Evolutionary conservation across 2,888 invertebrate genomes (phyloP), one percentile per base, ranked within the genome.

Genomic region (Hydroisotoma schaefferi): DNA sequence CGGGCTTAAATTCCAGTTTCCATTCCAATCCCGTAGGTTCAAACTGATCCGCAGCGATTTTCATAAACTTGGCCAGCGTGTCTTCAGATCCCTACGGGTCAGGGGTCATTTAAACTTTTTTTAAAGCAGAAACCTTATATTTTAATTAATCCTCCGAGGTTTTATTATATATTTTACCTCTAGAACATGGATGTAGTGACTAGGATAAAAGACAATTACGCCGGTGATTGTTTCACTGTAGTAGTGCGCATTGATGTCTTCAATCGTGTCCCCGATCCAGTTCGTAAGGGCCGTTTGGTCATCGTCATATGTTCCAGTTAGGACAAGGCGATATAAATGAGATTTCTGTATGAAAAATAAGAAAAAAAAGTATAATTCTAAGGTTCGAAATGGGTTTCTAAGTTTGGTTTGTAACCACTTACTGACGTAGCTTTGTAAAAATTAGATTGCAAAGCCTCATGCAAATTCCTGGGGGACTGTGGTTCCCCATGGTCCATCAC

Each of bases 291-390:
- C 47, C 5, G 27, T 43, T 15, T 63, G 56, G 20, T 55, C 57
- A 43, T 65, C 65, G 18, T 68, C 61, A 33, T 70, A 63, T 23
- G 61, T 57, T 37, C 68, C 70, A n/a, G 62, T 20, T 1, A 67
- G 29, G 2, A 68, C 48, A 1, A 67, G 54, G 12, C 70, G 66
- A 38, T 62, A 70, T 12, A 68, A 29, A 46, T 61, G 44, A 0
- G 66, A 55, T 66, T 66, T 68, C 70, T 70, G 51, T 6, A 40
- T n/a, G n/a, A n/a, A n/a, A n/a, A n/a, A n/a, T n/a, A n/a, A n/a
- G n/a, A n/a, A n/a, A n/a, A 33, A 33, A 33, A 33, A 10, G 8
- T 15, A 33, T 10, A 33, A 33, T 33, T 10, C 8, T 15, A 15
- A 33, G 15, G 15, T 33, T 33, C 8, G 8, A 33, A 33, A 33